phyloP scores from a whole-genome alignment of 2,113 vertebrate species.

The Amblyopsis rosae region DNA sequence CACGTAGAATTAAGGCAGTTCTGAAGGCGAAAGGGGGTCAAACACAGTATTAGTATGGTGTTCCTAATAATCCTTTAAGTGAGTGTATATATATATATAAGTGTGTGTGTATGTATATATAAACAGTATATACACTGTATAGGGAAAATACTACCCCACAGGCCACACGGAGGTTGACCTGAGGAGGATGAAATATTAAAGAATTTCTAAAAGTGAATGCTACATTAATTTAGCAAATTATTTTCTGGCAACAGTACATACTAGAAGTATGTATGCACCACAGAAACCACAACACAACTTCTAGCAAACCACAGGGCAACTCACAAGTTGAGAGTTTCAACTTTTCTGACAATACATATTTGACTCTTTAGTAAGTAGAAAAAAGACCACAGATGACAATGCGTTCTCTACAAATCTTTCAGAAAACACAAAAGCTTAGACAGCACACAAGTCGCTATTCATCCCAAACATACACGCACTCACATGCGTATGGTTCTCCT shows the following conservation, averaged over 20 bases:
- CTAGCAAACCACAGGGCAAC: slow-evolving; percentile 12
- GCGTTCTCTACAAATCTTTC: slow-evolving; percentile 10
- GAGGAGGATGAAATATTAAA: no score
- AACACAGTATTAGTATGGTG: no score
- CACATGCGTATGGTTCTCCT: slow-evolving; percentile 4
- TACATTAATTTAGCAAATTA: background rate
- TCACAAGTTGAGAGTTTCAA: slow-evolving; percentile 3
- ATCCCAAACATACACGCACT: background rate
- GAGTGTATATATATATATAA: no score
- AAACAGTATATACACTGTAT: no score
- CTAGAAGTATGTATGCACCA: background rate
- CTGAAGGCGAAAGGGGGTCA: no score
- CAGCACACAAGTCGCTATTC: background rate
- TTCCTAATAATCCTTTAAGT: no score
- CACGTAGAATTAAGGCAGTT: no score
- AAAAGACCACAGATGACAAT: slow-evolving; percentile 14
- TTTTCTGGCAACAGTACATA: background rate
- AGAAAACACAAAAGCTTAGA: slow-evolving; percentile 22
- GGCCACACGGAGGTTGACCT: no score
- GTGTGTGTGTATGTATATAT: no score
- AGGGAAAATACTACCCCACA: no score
- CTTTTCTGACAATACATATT: slow-evolving; percentile 11
- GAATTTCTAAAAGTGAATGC: background rate
- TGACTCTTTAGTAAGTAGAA: slow-evolving; percentile 18
- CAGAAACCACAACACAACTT: slow-evolving; percentile 6